phyloP scores from a whole-genome alignment of 2,888 invertebrate genomes.

The Electrophaes corylata region DNA sequence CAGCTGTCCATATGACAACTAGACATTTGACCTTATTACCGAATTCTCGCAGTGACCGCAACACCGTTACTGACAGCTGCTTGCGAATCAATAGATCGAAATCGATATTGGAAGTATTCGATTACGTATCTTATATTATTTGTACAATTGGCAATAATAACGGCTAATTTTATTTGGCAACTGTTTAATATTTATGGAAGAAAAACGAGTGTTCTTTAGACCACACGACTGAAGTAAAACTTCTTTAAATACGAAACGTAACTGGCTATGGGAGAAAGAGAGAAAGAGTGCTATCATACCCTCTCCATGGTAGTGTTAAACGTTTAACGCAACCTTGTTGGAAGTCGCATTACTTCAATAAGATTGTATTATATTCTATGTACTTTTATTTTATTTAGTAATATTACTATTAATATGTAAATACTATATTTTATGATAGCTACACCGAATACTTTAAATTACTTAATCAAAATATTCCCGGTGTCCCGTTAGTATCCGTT shows the following conservation, averaged over 20 bases:
- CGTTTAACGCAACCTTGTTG: no score
- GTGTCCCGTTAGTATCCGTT: conserved; percentile 37
- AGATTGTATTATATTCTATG: no score
- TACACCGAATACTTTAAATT: not conserved
- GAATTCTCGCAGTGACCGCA: conserved; percentile 40
- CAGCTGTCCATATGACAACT: conserved; percentile 28
- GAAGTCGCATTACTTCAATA: no score
- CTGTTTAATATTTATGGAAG: no score
- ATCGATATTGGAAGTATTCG: conserved; percentile 40
- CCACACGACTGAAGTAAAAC: no score
- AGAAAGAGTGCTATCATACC: no score
- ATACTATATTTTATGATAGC: not conserved
- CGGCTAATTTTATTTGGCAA: conserved; percentile 3
- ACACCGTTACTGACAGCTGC: conserved; percentile 52
- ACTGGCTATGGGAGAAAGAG: no score
- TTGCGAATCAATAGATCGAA: conserved; percentile 43
- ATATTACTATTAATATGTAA: no score
- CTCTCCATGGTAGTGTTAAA: no score
- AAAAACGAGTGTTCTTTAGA: no score
- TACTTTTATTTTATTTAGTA: no score
- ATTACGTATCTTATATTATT: conserved; percentile 26
- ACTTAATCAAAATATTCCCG: not conserved
- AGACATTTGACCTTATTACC: conserved; percentile 38
- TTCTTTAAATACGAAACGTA: no score
- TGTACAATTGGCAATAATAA: conserved; percentile 9